These are phyloP conservation scores for Lagocephalus sceleratus DNA, from an alignment of 2,797 vertebrate species.

Conservation along the genomic window DNA sequence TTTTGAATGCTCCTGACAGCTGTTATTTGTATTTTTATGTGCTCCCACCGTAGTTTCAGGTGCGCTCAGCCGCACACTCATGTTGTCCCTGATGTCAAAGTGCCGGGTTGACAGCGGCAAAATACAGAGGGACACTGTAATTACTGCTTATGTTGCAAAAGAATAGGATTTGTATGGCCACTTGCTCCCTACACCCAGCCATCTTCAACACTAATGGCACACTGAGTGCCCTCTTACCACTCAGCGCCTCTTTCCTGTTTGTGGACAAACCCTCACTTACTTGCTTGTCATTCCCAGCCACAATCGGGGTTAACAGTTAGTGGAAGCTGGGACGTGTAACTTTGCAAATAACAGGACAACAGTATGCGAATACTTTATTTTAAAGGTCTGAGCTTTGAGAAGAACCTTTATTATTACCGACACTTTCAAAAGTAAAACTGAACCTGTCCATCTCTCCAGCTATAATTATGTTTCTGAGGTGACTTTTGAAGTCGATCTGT, in stretches of 20 bases:
- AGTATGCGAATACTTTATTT: slow-evolving; percentile 24
- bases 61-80: slow-evolving; percentile 53
- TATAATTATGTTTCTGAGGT: background rate
- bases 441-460: background rate
- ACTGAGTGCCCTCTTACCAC: slow-evolving; percentile 63
- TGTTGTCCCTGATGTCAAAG: slow-evolving; percentile 64
- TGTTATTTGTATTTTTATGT: slow-evolving; percentile 69
- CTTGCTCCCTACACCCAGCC: slow-evolving; percentile 62
- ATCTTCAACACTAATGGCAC: slow-evolving; percentile 70
- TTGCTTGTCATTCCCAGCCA: slow-evolving; percentile 55
- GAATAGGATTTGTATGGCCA: slow-evolving; percentile 65
- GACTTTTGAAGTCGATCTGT: background rate
- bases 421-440: slow-evolving; percentile 13
- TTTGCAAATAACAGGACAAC: slow-evolving; percentile 69
- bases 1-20: slow-evolving; percentile 54
- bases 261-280: slow-evolving; percentile 66
- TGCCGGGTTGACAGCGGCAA: slow-evolving; percentile 59
- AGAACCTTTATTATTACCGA: background rate
- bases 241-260: slow-evolving; percentile 72
- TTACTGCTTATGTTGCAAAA: slow-evolving; percentile 62
- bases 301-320: slow-evolving; percentile 52
- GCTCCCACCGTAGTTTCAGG: slow-evolving; percentile 58
- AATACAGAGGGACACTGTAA: slow-evolving; percentile 75
- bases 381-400: slow-evolving; percentile 19
- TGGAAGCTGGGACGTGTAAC: slow-evolving; percentile 42